These are phyloP conservation scores for Urocynchramus pylzowi DNA, from an alignment of 2,113 vertebrate species.

Conservation along the genomic window DNA sequence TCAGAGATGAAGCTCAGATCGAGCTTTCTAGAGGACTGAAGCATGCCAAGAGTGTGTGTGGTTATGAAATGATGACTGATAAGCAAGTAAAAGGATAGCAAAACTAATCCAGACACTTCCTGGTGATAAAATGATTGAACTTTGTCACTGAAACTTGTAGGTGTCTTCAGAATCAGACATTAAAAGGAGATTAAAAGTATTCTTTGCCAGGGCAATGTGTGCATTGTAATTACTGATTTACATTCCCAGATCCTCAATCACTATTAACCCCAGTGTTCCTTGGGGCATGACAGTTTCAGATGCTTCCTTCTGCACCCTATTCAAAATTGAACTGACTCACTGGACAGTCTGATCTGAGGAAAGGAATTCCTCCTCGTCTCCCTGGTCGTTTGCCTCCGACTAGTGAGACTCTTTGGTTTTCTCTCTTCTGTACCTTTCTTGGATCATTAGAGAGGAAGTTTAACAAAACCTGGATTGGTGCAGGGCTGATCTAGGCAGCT, in stretches of 20 bases:
- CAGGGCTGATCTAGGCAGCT: neutral
- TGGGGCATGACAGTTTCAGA: neutral
- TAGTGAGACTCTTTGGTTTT: neutral
- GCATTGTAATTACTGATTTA: neutral
- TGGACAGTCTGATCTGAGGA: neutral
- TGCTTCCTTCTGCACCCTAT: neutral
- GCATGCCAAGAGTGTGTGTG: rapidly evolving
- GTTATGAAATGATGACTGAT: neutral
- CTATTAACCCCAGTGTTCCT: neutral
- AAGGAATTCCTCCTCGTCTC: neutral
- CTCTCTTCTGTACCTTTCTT: neutral
- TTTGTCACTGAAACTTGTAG: neutral
- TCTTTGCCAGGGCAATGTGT: neutral
- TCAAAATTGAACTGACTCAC: neutral
- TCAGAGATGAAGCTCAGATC: neutral
- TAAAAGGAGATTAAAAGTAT: neutral
- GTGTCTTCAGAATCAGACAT: neutral
- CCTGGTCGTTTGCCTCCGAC: neutral
- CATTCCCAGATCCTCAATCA: neutral
- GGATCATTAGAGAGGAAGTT: neutral
- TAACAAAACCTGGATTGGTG: neutral
- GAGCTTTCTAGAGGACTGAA: neutral
- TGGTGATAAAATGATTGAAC: neutral
- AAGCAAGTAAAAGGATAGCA: neutral
- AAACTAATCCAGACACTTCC: neutral